Evolutionary conservation across 2,888 invertebrate species (phyloP), one percentile per base, ranked within the genome.

Genomic region (Cheilosia impressa): DNA sequence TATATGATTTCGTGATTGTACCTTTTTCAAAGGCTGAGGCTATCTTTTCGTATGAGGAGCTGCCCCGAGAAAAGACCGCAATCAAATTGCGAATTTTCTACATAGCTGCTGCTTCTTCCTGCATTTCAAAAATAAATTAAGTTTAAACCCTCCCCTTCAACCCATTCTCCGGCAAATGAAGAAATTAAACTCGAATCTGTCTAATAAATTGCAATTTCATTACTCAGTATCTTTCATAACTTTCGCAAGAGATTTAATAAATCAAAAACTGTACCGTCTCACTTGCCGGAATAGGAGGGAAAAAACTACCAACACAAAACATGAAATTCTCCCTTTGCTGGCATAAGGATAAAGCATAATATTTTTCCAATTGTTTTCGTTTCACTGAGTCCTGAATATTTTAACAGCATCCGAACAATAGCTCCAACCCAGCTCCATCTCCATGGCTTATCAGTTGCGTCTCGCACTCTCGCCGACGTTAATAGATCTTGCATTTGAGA

Each of bases 401-500:
- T 71, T 31, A 78, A 50, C 19, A 60, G 34, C 41, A 68, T 52
- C 27, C 50, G 27, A 53, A 58, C 43, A 53, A 43, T 55, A 43
- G 27, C 38, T 4, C 10, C 17, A 15, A 27, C 1, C 60, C 41
- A 15, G 13, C 17, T 15, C 43, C n/a, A 50, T 4, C 45, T 34
- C 24, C 19, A 13, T 15, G 10, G 43, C 47, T 47, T 69, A 55
- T 58, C n/a, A 19, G 24, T 45, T 73, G 63, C 68, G 53, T 77
- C 45, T 71, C 78, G 68, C 77, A 69, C 52, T 68, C 60, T 66
- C 58, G 58, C 60, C 19, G 41, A 19, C 60, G 34, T 62, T 78
- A 78, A 78, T 78, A 78, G 63, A 78, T 78, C 78, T 69, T 71
- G 34, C 69, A 78, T 71, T 71, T 63, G 78, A 79, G 58, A 79